phyloP scores from a whole-genome alignment of 2,888 invertebrate genomes.

The Halictus quadricinctus region DNA sequence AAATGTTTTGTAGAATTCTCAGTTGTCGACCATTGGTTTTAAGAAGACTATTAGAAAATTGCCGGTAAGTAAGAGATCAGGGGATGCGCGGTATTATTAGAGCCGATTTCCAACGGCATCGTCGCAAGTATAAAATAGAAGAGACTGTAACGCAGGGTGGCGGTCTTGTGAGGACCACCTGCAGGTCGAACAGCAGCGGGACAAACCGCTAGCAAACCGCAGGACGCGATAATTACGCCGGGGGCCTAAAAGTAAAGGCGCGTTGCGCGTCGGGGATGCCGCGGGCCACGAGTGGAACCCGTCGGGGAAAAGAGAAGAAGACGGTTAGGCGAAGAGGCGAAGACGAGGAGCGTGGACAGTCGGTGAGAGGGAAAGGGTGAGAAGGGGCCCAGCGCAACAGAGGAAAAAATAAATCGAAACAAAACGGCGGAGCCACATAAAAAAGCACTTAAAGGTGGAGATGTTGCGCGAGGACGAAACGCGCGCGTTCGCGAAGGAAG shows the following conservation, averaged over 20 bases:
- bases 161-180: constrained; percentile 72
- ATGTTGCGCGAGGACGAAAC: constrained; percentile 34
- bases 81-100: neutral
- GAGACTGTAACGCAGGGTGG: constrained; percentile 49
- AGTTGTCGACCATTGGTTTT: neutral
- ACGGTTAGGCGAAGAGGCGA: constrained; percentile 45
- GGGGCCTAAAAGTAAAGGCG: constrained; percentile 71
- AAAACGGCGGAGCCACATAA: constrained; percentile 79
- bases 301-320: constrained; percentile 28
- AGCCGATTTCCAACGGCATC: no score
- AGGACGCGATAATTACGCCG: constrained; percentile 77
- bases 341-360: constrained; percentile 8
- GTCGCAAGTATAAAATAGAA: constrained; percentile 1
- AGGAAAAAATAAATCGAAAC: constrained; percentile 69
- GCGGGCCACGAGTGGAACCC: constrained; percentile 45
- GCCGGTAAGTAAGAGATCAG: no score
- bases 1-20: neutral
- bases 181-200: constrained; percentile 68
- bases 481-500: constrained; percentile 44
- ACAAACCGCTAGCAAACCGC: constrained; percentile 76
- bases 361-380: neutral
- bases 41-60: no score
- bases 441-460: constrained; percentile 77
- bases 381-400: neutral
- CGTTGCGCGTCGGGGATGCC: constrained; percentile 51